Base-by-base conservation (phyloP, 30 jellyfish, hydroid and myxozoan species). In the Nemopilema nomurai region DNA sequence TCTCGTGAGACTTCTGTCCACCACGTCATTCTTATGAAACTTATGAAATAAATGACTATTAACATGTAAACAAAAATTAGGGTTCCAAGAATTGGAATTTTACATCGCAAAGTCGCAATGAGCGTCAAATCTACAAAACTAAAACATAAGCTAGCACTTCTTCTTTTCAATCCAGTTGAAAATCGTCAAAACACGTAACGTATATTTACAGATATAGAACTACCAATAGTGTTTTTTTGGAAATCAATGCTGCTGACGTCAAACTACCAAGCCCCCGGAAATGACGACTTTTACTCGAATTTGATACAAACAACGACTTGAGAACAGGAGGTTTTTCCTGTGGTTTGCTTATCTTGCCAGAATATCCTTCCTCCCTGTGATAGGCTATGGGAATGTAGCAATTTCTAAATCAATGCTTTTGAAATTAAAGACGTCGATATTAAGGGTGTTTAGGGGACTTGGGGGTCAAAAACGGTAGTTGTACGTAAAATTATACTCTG, bases 251-350 rank as follows among this genome's bases (percentile, higher is more conserved):
- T 52, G 25, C 69, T 83, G 92, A 83, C 92, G 92, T 83, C 92
- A 83, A 27, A 57, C 50, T 20, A 51, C 92, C 85, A 83, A 83
- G 85, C 92, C 92, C 92, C 92, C 92, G 92, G 92, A 83, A 71
- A 62, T 83, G 86, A 66, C 80, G 25, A 50, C 53, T 30, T 1
- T 62, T 70, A 24, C 73, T 70, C 86, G 74, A 85, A 85, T 70
- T 62, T 79, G 19, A 28, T 62, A 23, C 51, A 73, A 28, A 24
- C 30, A 22, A 49, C 19, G 27, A 57, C 32, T 27, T 71, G 62
- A 19, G 57, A 41, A 28, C 92, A 32, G 87, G 87, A 63, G 78
- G 57, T 41, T 41, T 41, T 41, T 41, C 57, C 57, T 41, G 57
- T 41, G 57, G 57, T 41, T 41, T 41, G 6, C 9, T 41, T 41